A percentile compares a stretch with the other conserved stretches of the same genome.
Evolutionary conservation across 2,797 vertebrate species (phyloP).

Genomic region (Clarias fuscus): DNA sequence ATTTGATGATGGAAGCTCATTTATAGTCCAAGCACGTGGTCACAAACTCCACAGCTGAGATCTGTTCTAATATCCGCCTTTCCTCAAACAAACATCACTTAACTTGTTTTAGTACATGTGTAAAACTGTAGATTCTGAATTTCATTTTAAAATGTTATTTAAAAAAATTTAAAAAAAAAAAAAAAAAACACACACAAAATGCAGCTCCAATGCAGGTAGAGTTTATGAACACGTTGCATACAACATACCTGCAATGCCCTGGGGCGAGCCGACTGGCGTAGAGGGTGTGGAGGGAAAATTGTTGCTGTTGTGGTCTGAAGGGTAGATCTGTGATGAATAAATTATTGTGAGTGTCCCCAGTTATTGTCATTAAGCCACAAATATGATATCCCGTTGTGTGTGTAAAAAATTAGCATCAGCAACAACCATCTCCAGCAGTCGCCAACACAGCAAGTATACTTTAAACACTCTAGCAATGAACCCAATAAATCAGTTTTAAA

Average conservation of each 20-base stretch:
- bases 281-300: slow-evolving; percentile 94
- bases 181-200: no score
- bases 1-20: neutral
- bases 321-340: slow-evolving; percentile 85
- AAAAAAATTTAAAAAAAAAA: no score
- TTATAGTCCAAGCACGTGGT: neutral
- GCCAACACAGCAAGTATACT: neutral
- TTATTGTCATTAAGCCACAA: slow-evolving; percentile 1
- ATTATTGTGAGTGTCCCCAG: neutral
- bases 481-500: slow-evolving; percentile 7
- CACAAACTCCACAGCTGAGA: neutral
- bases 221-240: neutral
- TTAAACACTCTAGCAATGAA: slow-evolving; percentile 4
- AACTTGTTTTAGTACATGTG: no score
- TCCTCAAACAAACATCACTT: neutral
- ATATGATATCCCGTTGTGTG: no score
- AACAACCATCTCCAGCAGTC: neutral
- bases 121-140: neutral
- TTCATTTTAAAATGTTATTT: neutral
- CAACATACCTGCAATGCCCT: slow-evolving; percentile 87
- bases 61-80: neutral
- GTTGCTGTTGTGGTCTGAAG: slow-evolving; percentile 96
- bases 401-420: neutral
- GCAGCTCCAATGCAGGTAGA: neutral
- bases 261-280: slow-evolving; percentile 94